Base-by-base conservation (phyloP, 1,140 invertebrate species). In the Cydia strobilella region DNA sequence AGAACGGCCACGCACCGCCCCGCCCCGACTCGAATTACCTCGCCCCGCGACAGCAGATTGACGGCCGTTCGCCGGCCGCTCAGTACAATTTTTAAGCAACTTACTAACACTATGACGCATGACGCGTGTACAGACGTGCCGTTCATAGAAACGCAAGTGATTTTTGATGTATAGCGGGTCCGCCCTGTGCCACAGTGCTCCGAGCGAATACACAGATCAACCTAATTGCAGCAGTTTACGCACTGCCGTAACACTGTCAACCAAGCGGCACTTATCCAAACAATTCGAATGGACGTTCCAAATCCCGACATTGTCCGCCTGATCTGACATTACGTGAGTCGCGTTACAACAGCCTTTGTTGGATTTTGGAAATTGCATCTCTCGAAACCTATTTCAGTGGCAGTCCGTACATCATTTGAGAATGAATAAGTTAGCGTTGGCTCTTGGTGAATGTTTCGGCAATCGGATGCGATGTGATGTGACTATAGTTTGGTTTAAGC, bases 341-440 rank as follows among this genome's bases (percentile, higher is more conserved):
- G 79, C 75, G 80, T 84, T 79, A 84, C 79, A 84, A 82, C 76
- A 51, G 77, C 79, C 79, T 84, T 85, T 84, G 85, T 82, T 80
- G 75, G 81, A 79, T 77, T 76, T 75, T 83, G 86, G 84, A 85
- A 88, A 88, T 86, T 88, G 86, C 82, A 86, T 86, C 84, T 81
- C 80, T 81, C 72, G 80, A 87, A 87, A 85, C 83, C 81, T 80
- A 84, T 88, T 88, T 80, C 79, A 75, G 78, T 69, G 75, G 78
- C 81, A 80, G 79, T 75, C 75, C 73, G 51, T 77, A 80, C 75
- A 83, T 82, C 81, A 83, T 82, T 82, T 78, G 77, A 66, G 5
- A 72, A 72, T 51, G n/a, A n/a, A 51, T 51, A 51, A 51, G 15
- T n/a, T 25, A 10, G 13, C 7, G 7, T 54, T 48, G 45, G n/a